These are phyloP conservation scores for Glareola pratincola DNA, from an alignment of 2,113 vertebrate species.

Conservation along the genomic window DNA sequence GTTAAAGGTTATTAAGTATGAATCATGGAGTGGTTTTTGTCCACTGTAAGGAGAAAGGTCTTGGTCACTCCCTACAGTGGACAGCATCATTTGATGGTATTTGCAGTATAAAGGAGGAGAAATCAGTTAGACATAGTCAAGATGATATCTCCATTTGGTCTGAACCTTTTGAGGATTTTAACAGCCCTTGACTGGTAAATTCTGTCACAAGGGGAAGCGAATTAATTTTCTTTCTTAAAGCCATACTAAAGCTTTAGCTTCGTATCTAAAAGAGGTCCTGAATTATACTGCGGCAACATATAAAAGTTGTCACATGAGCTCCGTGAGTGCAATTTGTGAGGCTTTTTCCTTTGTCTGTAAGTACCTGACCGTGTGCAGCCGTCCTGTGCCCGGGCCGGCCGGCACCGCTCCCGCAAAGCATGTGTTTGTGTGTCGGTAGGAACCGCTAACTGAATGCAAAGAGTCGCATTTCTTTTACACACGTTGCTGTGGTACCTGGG, in stretches of 20 bases:
- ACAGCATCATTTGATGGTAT: not conserved
- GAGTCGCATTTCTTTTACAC: not conserved
- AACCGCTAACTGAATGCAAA: not conserved
- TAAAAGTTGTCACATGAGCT: not conserved
- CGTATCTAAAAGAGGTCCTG: not conserved
- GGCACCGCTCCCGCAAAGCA: not conserved
- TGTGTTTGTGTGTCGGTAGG: conserved; percentile 46
- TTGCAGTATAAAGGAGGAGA: not conserved
- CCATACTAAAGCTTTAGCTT: not conserved
- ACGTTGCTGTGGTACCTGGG: conserved; percentile 52
- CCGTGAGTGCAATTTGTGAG: conserved; percentile 6
- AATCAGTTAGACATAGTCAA: not conserved
- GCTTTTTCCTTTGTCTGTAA: conserved; percentile 37
- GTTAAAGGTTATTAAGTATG: not conserved
- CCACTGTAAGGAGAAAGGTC: not conserved
- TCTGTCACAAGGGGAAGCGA: accelerated
- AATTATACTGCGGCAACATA: not conserved
- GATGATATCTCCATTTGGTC: not conserved
- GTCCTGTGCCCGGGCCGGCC: not conserved
- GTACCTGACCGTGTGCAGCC: conserved; percentile 11
- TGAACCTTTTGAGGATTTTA: not conserved
- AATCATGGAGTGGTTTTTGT: not conserved
- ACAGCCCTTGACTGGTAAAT: not conserved
- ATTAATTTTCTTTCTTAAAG: not conserved
- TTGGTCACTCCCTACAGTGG: not conserved